phyloP scores from a whole-genome alignment of 1,140 invertebrate genomes.

The Tetragnatha versicolor region DNA sequence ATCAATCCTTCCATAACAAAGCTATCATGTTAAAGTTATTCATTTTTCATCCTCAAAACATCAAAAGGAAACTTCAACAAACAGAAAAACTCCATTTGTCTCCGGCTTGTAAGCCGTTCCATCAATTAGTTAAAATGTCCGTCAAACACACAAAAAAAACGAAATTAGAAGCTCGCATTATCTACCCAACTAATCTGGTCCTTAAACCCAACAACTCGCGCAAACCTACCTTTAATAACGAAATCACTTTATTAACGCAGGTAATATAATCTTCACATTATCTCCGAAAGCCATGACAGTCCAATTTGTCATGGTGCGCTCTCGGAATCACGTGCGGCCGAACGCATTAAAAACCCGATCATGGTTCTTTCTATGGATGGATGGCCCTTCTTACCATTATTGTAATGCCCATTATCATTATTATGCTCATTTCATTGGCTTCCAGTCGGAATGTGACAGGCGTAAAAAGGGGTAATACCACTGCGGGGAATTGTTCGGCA shows the following conservation, averaged over 20 bases:
- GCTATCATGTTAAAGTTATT: no score
- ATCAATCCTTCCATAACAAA: no score
- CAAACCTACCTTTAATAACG: slow-evolving; percentile 16
- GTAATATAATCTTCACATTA: slow-evolving; percentile 55
- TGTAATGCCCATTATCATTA: neutral
- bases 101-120: no score
- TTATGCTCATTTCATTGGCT: neutral
- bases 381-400: neutral
- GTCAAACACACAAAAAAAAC: neutral
- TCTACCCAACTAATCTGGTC: slow-evolving; percentile 9
- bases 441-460: slow-evolving; percentile 21
- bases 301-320: slow-evolving; percentile 36
- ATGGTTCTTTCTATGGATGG: neutral
- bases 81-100: no score
- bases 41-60: no score
- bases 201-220: neutral
- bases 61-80: no score
- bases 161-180: slow-evolving; percentile 4
- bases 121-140: slow-evolving; percentile 17
- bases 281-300: slow-evolving; percentile 40
- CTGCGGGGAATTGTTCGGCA: neutral
- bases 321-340: neutral
- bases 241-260: slow-evolving; percentile 50
- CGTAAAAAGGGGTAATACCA: slow-evolving; percentile 4
- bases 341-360: slow-evolving; percentile 39